Conservation (phyloP, 2,113 vertebrate species). For the Lipophrys pholis region DNA sequence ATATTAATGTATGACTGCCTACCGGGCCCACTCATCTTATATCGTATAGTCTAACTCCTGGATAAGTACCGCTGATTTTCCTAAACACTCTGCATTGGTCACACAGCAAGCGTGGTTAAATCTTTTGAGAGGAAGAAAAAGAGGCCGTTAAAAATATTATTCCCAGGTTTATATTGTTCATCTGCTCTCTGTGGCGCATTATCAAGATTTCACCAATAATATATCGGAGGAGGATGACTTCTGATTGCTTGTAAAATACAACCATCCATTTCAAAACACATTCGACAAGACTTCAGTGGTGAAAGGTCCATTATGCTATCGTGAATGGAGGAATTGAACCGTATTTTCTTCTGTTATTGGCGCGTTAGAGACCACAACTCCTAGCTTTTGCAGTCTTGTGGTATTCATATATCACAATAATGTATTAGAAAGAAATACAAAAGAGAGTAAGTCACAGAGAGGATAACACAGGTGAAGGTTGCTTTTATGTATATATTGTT, state of each 20-base stretch:
- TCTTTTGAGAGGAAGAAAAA: slow-evolving; percentile 1
- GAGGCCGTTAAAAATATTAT: slow-evolving; percentile 18
- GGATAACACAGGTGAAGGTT: slow-evolving; percentile 52
- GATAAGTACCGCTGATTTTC: background rate
- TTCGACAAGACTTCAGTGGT: slow-evolving; percentile 34
- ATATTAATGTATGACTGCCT: slow-evolving; percentile 6
- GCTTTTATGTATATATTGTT: slow-evolving; percentile 11
- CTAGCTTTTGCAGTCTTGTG: slow-evolving; percentile 6
- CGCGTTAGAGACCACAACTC: background rate
- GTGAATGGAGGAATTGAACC: slow-evolving; percentile 39
- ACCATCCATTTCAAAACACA: slow-evolving; percentile 38
- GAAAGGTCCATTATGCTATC: slow-evolving; percentile 39
- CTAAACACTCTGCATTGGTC: slow-evolving; percentile 2
- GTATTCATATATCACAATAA: slow-evolving; percentile 35
- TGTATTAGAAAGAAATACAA: slow-evolving; percentile 30
- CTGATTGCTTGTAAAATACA: slow-evolving; percentile 48
- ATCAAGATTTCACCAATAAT: slow-evolving; percentile 26
- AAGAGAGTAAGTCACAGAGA: slow-evolving; percentile 15
- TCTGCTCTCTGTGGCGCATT: slow-evolving; percentile 6
- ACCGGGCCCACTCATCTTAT: slow-evolving; percentile 6
- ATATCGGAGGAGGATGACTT: slow-evolving; percentile 24
- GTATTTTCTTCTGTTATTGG: slow-evolving; percentile 18
- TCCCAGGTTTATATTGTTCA: slow-evolving; percentile 14
- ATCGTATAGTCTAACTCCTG: background rate
- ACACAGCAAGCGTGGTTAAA: background rate